These are phyloP conservation scores for Nibea coibor DNA, from an alignment of 2,113 vertebrate genomes.

Conservation along the genomic window DNA sequence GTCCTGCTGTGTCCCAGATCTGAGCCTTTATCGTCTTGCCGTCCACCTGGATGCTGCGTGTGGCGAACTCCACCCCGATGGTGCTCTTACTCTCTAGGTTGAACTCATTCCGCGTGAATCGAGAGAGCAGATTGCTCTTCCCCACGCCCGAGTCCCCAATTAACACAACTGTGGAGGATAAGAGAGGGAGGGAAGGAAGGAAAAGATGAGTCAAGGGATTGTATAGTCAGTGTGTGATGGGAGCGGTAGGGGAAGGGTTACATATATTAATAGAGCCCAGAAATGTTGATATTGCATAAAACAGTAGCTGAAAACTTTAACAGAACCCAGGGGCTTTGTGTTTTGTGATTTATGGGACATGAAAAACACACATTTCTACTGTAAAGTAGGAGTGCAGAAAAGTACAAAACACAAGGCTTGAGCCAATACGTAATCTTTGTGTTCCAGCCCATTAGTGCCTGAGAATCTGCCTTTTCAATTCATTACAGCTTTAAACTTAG, in stretches of 20 bases:
- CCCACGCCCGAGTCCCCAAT: conserved; percentile 86
- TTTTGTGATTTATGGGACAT: conserved; percentile 19
- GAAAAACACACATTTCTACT: background rate
- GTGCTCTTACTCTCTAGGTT: conserved; percentile 99
- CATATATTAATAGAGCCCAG: conserved; percentile 12
- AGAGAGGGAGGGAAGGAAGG: background rate
- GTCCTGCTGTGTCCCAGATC: conserved; percentile 98
- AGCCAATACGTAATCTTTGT: background rate
- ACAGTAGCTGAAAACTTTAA: conserved; percentile 4
- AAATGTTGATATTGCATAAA: conserved; percentile 31
- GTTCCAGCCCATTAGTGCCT: background rate
- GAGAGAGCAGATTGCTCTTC: conserved; percentile 87
- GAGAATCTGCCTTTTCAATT: background rate
- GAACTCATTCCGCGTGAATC: conserved; percentile 98
- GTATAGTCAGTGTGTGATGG: background rate
- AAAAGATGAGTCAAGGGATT: conserved; percentile 13
- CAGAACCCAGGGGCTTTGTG: background rate
- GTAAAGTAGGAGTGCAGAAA: background rate
- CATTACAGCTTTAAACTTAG: background rate
- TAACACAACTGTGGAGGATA: conserved; percentile 87
- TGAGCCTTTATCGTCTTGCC: conserved; percentile 98
- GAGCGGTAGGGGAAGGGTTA: background rate
- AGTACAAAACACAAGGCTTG: background rate
- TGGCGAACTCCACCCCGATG: conserved; percentile 98
- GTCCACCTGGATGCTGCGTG: conserved; percentile 98